Evolutionary conservation across 2,797 vertebrate genomes (phyloP), one percentile per base, ranked within the genome.

Genomic region (Poliocrania exsul): DNA sequence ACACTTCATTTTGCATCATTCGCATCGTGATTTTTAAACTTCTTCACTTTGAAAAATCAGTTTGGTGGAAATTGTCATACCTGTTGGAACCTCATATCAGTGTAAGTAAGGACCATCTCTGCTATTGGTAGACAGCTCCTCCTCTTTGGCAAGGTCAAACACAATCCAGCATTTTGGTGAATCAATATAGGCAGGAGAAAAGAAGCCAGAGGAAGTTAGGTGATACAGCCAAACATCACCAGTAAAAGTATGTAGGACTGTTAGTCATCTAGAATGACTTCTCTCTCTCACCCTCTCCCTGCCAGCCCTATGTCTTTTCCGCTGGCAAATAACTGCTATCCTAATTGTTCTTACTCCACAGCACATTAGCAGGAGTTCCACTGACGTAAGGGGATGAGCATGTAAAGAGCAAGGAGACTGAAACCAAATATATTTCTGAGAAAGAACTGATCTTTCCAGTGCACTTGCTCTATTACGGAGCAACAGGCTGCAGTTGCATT

Each of bases 31-130:
- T 89, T 94, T 87, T 83, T 75, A 57, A 80, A 91, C 69, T 74
- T 74, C 35, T 78, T 90, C 57, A 37, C 25, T 90, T 90, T 33
- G 50, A 51, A 87, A 93, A 86, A 86, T 35, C 42, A 71, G 25
- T 74, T 62, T 47, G 28, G 23, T 88, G 40, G 61, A 83, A 90
- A 81, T 19, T 69, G 46, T 37, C 21, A 12, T 62, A 94, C 54
- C 20, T 84, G 9, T 25, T 65, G 77, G 49, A 88, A 67, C 38
- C 6, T 70, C 47, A 26, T 20, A 86, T 29, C 38, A 57, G 6
- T 11, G 16, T 53, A 69, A 58, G 38, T 18, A 56, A 29, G 53
- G 38, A 71, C 24, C 29, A 20, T 5, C 40, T 72, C 56, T 72
- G 42, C 31, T 90, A 25, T 18, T 72, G 75, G 33, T 42, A 61